A percentile compares a stretch with the other conserved stretches of the same genome.
These are phyloP conservation scores for Sinotaia quadrata DNA, from an alignment of 2,888 invertebrate species.

Conservation along the genomic window DNA sequence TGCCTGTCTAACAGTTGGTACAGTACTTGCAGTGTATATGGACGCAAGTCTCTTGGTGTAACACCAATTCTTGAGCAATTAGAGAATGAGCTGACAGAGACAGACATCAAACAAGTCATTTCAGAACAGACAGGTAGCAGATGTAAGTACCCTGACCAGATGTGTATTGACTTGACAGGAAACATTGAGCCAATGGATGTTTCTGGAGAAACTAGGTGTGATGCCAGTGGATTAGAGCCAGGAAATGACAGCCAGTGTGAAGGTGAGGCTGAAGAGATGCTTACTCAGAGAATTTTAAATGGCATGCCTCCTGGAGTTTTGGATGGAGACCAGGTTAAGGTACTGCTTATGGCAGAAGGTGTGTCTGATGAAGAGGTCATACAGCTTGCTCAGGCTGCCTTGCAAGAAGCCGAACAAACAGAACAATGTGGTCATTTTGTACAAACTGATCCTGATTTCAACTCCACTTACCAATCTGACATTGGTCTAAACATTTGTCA, in stretches of 20 bases:
- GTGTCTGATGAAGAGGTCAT: constrained; percentile 57
- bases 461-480: neutral
- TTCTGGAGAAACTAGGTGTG: neutral
- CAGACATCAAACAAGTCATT: neutral
- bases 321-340: constrained; percentile 35
- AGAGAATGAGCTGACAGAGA: constrained; percentile 3
- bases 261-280: neutral
- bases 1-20: constrained; percentile 19
- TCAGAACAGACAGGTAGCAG: neutral
- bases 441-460: neutral
- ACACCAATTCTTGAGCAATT: constrained; percentile 22
- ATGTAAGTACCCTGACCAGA: neutral
- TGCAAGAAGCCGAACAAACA: constrained; percentile 23
- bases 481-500: neutral
- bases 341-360: constrained; percentile 53
- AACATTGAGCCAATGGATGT: neutral
- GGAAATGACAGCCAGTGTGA: neutral
- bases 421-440: no score
- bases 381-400: constrained; percentile 48
- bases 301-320: constrained; percentile 41
- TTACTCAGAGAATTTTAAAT: constrained; percentile 32
- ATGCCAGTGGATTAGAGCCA: no score
- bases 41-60: neutral
- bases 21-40: neutral
- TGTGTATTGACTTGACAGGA: constrained; percentile 16